These are phyloP conservation scores for Periparus ater DNA, from an alignment of 2,797 vertebrate genomes.

Conservation along the genomic window DNA sequence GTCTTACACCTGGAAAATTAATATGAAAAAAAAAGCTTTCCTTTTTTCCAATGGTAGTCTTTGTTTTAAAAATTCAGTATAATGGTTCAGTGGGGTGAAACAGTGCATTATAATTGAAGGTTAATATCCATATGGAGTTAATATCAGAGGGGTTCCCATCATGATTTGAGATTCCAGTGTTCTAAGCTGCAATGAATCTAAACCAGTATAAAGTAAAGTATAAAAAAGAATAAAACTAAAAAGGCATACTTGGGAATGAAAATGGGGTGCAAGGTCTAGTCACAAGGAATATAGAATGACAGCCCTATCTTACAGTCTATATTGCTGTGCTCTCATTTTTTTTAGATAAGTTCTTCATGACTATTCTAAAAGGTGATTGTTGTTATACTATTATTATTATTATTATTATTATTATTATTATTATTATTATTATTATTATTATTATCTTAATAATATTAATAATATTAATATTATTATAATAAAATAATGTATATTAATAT, in stretches of 20 bases:
- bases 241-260: not conserved
- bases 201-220: not conserved
- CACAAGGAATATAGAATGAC: not conserved
- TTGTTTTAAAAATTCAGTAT: not conserved
- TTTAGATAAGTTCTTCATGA: not conserved
- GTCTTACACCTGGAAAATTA: not conserved
- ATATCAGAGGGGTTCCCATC: not conserved
- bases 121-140: slow-evolving; percentile 5
- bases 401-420: not conserved
- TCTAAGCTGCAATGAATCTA: not conserved
- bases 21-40: not conserved
- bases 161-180: not conserved
- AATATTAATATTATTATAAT: no score
- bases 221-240: not conserved
- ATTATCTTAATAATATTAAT: no score
- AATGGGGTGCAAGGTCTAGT: not conserved
- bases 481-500: no score
- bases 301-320: not conserved
- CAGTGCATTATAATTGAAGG: not conserved
- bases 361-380: not conserved
- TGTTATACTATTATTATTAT: no score
- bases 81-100: not conserved
- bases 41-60: not conserved
- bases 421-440: no score
- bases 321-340: not conserved